Evolutionary conservation across 2,797 vertebrate species (phyloP).

Genomic region (Eutrigla gurnardus): DNA sequence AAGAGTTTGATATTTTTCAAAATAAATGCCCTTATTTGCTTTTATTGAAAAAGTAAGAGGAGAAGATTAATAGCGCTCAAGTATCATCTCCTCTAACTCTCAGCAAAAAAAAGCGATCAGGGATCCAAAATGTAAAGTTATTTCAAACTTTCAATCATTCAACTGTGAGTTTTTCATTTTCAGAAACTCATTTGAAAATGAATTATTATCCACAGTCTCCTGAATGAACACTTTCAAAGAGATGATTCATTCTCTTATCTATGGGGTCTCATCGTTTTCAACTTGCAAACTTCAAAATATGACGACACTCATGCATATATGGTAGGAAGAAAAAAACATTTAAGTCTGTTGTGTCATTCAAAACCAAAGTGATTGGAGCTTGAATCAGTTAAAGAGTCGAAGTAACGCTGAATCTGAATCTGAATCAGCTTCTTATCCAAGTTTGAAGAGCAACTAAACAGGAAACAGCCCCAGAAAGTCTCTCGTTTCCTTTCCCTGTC

Average conservation of each 20-base stretch:
- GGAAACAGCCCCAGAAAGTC: slow-evolving; percentile 15
- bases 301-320: neutral
- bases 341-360: slow-evolving; percentile 5
- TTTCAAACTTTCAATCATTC: neutral
- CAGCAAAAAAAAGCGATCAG: neutral
- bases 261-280: slow-evolving; percentile 5
- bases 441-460: slow-evolving; percentile 15
- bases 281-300: slow-evolving; percentile 8
- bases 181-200: neutral
- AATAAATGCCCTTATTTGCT: neutral
- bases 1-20: neutral
- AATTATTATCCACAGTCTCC: neutral
- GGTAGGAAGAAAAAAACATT: too few relatives aligned
- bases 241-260: slow-evolving; percentile 1
- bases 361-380: slow-evolving; percentile 25
- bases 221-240: neutral
- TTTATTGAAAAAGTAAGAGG: neutral
- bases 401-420: neutral
- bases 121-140: neutral
- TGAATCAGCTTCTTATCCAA: slow-evolving; percentile 1
- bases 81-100: neutral
- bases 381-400: slow-evolving; percentile 29
- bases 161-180: neutral
- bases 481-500: neutral
- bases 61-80: neutral